Conservation (phyloP, 2,888 invertebrate genomes). For the Ligdia adustata region DNA sequence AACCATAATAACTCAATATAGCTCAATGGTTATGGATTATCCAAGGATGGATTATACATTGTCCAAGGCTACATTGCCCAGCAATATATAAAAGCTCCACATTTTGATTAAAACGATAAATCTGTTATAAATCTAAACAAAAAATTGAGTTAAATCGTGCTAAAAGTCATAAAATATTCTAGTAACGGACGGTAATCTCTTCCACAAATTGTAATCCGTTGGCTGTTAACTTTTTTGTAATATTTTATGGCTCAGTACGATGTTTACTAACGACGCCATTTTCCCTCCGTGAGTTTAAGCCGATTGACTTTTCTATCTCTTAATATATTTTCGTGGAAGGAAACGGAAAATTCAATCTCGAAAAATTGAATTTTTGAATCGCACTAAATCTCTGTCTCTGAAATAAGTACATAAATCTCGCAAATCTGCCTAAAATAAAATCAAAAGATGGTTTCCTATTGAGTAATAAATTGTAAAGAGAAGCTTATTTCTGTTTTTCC, state of each 20-base stretch:
- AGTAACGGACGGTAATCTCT: slow-evolving; percentile 2
- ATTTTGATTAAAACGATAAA: no score
- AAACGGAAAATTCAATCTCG: not conserved
- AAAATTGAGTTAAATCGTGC: no score
- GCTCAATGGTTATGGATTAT: no score
- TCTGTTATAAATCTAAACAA: not conserved
- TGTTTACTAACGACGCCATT: slow-evolving; percentile 5
- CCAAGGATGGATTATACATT: no score
- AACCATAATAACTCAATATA: no score
- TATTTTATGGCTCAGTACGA: not conserved
- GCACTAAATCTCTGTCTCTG: not conserved
- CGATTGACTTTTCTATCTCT: slow-evolving; percentile 5
- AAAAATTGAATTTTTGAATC: slow-evolving; percentile 1
- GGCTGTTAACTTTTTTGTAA: slow-evolving; percentile 3
- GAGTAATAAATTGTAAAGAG: no score
- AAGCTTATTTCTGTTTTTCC: no score
- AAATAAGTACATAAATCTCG: no score
- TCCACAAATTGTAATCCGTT: not conserved
- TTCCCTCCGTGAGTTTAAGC: slow-evolving; percentile 6
- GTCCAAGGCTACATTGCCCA: no score
- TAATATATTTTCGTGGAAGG: slow-evolving; percentile 1
- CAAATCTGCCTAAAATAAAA: no score
- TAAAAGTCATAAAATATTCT: slow-evolving; percentile 1
- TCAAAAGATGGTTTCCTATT: no score
- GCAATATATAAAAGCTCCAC: no score